Evolutionary conservation across 2,797 vertebrate genomes (phyloP).

Genomic region (Gobio occitaniae): DNA sequence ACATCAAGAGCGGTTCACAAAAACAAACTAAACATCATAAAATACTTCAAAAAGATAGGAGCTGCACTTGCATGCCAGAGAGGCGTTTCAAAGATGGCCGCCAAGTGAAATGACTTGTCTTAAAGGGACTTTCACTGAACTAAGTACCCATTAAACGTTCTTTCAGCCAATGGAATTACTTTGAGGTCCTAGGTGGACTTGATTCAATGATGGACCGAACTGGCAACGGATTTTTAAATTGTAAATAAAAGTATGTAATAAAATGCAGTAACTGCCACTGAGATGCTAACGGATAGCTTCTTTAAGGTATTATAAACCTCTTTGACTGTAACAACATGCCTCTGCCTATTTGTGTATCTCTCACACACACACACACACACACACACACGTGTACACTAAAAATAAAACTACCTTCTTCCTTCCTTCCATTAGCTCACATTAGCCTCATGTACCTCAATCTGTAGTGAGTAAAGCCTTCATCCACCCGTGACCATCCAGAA

Average conservation of each 20-base stretch:
- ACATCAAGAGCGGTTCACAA: no score
- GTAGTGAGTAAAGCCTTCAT: conserved; percentile 47
- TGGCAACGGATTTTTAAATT: background rate
- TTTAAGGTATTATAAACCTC: background rate
- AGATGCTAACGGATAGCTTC: background rate
- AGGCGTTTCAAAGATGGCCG: no score
- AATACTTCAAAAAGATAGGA: no score
- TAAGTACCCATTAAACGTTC: background rate
- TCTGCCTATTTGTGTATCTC: background rate
- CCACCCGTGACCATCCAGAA: conserved; percentile 29
- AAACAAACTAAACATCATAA: no score
- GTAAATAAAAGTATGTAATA: background rate
- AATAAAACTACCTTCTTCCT: conserved; percentile 28
- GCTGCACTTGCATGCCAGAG: no score
- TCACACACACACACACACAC: background rate
- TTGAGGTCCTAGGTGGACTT: background rate
- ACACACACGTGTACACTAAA: conserved; percentile 18
- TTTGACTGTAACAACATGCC: background rate
- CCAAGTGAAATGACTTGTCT: no score
- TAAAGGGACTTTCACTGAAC: background rate
- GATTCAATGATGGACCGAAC: background rate
- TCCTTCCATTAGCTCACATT: conserved; percentile 54
- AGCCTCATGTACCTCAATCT: conserved; percentile 42
- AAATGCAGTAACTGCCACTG: background rate
- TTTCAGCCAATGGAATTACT: background rate